Conservation (phyloP, 2,113 vertebrate species). For the Callionymus lyra region DNA sequence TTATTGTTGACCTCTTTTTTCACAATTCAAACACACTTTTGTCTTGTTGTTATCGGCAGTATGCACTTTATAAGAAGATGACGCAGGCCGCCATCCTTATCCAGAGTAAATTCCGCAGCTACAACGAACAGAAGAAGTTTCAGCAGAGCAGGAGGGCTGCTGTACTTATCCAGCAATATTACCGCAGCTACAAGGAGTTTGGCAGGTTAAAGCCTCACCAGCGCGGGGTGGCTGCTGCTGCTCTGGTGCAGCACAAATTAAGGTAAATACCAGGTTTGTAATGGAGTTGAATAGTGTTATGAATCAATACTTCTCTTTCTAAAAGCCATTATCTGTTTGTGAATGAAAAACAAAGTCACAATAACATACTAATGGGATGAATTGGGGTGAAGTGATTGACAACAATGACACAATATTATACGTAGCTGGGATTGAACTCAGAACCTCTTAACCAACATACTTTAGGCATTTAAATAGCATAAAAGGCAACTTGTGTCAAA, state of each 20-base stretch:
- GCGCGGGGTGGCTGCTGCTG: slow-evolving; percentile 71
- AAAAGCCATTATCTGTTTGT: too few relatives aligned
- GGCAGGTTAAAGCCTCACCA: slow-evolving; percentile 81
- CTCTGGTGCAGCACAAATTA: slow-evolving; percentile 77
- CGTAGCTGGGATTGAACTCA: too few relatives aligned
- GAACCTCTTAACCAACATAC: too few relatives aligned
- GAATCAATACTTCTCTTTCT: too few relatives aligned
- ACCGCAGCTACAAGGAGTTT: slow-evolving; percentile 90
- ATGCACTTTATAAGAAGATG: slow-evolving; percentile 99
- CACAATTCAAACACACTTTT: not conserved
- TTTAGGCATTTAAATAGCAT: too few relatives aligned
- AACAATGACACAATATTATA: too few relatives aligned
- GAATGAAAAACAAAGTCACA: too few relatives aligned
- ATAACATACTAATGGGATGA: too few relatives aligned
- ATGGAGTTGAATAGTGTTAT: too few relatives aligned
- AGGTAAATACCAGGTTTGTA: slow-evolving; percentile 48
- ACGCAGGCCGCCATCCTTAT: slow-evolving; percentile 99
- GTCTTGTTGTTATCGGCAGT: slow-evolving; percentile 62
- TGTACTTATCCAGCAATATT: slow-evolving; percentile 95
- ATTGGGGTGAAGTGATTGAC: too few relatives aligned
- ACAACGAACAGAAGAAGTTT: slow-evolving; percentile 94
- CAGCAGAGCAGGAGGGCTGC: slow-evolving; percentile 94
- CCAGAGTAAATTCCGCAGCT: slow-evolving; percentile 99
- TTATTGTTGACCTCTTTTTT: too few relatives aligned
- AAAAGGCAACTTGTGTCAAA: too few relatives aligned